These are phyloP conservation scores for Orgyia antiqua DNA, from an alignment of 2,888 invertebrate genomes.

Conservation along the genomic window DNA sequence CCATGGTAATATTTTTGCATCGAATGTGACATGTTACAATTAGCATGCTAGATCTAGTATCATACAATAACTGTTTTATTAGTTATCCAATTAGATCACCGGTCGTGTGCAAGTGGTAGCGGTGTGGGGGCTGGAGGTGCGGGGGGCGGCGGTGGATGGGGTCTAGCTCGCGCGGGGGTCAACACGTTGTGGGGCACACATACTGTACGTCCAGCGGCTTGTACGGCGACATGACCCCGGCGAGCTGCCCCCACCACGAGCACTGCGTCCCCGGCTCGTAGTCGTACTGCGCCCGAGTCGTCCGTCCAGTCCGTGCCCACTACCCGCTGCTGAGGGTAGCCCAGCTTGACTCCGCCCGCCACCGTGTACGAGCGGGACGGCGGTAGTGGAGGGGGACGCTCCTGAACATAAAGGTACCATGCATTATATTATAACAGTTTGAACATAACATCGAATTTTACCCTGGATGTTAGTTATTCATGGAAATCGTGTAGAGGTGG, in stretches of 20 bases:
- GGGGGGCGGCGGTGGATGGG: constrained; percentile 43
- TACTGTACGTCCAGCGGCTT: constrained; percentile 65
- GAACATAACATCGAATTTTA: no score
- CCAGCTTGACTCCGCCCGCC: constrained; percentile 91
- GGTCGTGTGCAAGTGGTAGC: constrained; percentile 3
- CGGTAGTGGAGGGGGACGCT: constrained; percentile 94
- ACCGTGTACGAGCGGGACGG: constrained; percentile 94
- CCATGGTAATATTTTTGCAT: no score
- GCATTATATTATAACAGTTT: not conserved
- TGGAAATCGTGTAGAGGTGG: no score
- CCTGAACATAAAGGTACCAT: constrained; percentile 63
- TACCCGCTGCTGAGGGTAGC: constrained; percentile 94
- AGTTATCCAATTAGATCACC: no score
- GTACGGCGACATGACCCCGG: constrained; percentile 92
- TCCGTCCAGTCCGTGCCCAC: constrained; percentile 93
- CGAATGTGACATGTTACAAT: no score
- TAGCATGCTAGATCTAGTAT: no score
- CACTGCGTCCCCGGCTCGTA: constrained; percentile 90
- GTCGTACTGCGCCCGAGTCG: constrained; percentile 51
- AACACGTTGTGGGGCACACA: constrained; percentile 66
- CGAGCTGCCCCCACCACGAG: constrained; percentile 92
- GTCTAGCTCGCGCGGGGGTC: constrained; percentile 55
- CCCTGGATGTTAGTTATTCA: no score
- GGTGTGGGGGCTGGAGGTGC: constrained; percentile 26
- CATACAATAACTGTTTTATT: no score